Evolutionary conservation across 2,888 invertebrate genomes (phyloP).

Genomic region (Patella caerulea): DNA sequence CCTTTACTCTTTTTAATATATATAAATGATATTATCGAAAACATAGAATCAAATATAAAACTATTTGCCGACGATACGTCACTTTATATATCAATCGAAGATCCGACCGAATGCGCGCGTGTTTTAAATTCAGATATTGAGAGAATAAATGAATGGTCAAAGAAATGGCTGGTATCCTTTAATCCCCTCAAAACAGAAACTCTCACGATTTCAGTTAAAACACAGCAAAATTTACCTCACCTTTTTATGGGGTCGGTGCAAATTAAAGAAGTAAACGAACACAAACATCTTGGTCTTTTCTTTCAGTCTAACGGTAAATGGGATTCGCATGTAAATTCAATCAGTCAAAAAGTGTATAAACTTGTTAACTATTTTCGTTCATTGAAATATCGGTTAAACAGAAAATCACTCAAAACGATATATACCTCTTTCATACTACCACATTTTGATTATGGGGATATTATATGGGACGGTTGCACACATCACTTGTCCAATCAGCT

Average conservation of each 20-base stretch:
- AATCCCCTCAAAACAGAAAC: background rate
- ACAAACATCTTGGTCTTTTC: background rate
- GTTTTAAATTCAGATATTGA: background rate
- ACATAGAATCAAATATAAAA: background rate
- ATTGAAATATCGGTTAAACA: background rate
- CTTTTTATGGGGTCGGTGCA: background rate
- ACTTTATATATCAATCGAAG: constrained; percentile 2
- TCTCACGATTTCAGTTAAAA: background rate
- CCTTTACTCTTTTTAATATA: constrained; percentile 4
- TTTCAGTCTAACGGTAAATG: background rate
- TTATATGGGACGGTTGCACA: background rate
- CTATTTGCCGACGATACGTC: constrained; percentile 1
- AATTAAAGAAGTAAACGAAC: background rate
- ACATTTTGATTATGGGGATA: background rate
- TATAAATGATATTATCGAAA: background rate
- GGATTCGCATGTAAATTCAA: background rate
- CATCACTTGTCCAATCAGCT: background rate
- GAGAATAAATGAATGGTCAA: background rate
- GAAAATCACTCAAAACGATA: background rate
- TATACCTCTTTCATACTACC: constrained; percentile 4
- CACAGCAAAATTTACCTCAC: background rate
- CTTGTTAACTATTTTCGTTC: background rate
- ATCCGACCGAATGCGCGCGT: background rate
- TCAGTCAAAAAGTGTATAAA: background rate
- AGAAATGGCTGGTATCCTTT: background rate